phyloP scores from a whole-genome alignment of 2,113 vertebrate species.

The Prinia subflava region DNA sequence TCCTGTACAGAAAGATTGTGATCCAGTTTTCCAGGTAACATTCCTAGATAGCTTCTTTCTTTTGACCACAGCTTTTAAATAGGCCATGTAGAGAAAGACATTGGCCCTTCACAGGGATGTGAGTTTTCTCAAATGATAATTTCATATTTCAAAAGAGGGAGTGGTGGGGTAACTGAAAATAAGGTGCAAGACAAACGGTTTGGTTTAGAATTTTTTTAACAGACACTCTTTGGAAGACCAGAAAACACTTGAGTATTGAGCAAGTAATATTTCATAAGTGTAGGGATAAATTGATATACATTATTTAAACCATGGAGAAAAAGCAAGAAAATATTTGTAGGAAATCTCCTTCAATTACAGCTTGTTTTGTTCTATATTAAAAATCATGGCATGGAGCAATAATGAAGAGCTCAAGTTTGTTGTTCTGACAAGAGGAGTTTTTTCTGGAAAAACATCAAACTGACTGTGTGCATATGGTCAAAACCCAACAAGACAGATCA shows the following conservation, averaged over 20 bases:
- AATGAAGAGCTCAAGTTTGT: neutral
- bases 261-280: neutral
- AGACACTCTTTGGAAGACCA: neutral
- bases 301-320: neutral
- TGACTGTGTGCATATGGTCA: neutral
- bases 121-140: neutral
- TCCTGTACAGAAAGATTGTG: neutral
- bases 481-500: neutral
- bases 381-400: neutral
- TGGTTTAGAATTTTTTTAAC: neutral
- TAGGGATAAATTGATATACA: neutral
- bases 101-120: neutral
- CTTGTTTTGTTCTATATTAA: neutral
- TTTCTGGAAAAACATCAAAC: neutral
- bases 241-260: neutral
- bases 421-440: neutral
- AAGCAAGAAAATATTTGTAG: neutral
- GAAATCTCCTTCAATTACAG: neutral
- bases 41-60: neutral
- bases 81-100: neutral
- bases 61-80: neutral
- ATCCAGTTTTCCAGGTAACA: neutral
- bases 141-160: neutral
- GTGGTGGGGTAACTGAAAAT: neutral
- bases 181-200: neutral